Evolutionary conservation across 2,797 vertebrate species (phyloP), one percentile per base, ranked within the genome.

Genomic region (Danio kyathit): DNA sequence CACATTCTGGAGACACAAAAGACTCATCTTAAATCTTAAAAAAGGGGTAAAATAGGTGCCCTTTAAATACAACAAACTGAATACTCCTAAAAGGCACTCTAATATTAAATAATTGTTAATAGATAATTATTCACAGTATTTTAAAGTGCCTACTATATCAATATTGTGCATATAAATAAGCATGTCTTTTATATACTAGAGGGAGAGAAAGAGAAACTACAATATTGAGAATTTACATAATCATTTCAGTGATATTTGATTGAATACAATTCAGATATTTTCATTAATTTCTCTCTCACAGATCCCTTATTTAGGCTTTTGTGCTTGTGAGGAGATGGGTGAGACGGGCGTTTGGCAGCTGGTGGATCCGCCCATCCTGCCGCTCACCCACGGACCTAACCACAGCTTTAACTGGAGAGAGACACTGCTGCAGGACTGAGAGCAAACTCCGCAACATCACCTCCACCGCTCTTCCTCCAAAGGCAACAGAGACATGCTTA

Each of bases 321-420:
- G 98, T 87, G 96, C 97, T 29, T 97, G 96, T 0, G 97, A 99
- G 91, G 98, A 99, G 86, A 89, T 99, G 88, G 97, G 96, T 51
- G 97, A 99, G 78, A 97, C 96, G 0, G 97, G 97, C 7, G 91
- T 98, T 81, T 99, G 98, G 98, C 98, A 99, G 92, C 95, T 99
- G 73, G 97, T 96, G 0, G 97, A 99, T 70, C 98, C 98, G 1
- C 98, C 98, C 54, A 99, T 99, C 87, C 91, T 99, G 83, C 98
- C 98, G 7, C 95, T 99, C 78, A 99, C 98, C 78, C 98, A 99
- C 0, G 98, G 98, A 91, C 98, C 98, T 51, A 99, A 99, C 56
- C 97, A 98, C 85, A 97, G 96, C 91, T 99, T 99, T 94, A 99
- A 97, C 95, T 99, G 98, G 98, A 96, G 98, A 92, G 98, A 99